Base-by-base conservation (phyloP, 35 echinoderm and acorn worm genomes). In the Heliocidaris erythrogramma region DNA sequence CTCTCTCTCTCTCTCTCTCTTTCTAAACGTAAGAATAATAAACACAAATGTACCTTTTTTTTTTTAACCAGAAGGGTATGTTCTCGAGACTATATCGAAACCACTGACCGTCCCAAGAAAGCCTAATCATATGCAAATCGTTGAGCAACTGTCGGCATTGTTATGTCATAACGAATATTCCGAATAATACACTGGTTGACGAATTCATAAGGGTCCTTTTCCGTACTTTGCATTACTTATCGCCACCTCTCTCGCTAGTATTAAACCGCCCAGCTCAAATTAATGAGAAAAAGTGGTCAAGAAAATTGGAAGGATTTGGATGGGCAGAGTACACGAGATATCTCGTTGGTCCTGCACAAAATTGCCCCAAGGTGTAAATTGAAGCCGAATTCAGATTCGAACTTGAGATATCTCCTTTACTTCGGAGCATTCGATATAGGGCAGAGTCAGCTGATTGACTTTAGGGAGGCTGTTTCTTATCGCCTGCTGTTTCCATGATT, bases 241-340 rank as follows among this genome's bases (percentile, higher is more conserved):
- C 65, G 65, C 65, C 65, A 5, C 13, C 27, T 78, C 65, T 18
- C 5, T 18, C 27, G 65, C 65, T 78, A 18, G 65, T 78, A 78
- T 78, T 24, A n/a, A 78, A 78, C 65, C 65, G 27, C 65, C 65
- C 21, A 21, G 65, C 65, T 78, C 27, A n/a, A n/a, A 78, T 78
- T 78, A 78, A 78, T 27, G 65, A 78, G 65, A 27, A n/a, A 56
- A 78, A 78, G 65, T 78, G 65, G 65, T 78, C 65, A 78, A 78
- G 65, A 78, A 78, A 78, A 78, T 78, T 78, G 65, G 65, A 78
- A n/a, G 65, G 65, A 78, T 78, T 78, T 78, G 35, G 65, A 78
- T 78, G 65, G 18, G 27, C 18, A 78, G 65, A 78, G 65, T 78
- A 78, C 65, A 78, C 21, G 65, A n/a, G 65, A 78, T 78, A 78